A percentile compares a stretch with the other conserved stretches of the same genome.
Evolutionary conservation across 2,888 invertebrate species (phyloP).

Genomic region (Magallana nippona): DNA sequence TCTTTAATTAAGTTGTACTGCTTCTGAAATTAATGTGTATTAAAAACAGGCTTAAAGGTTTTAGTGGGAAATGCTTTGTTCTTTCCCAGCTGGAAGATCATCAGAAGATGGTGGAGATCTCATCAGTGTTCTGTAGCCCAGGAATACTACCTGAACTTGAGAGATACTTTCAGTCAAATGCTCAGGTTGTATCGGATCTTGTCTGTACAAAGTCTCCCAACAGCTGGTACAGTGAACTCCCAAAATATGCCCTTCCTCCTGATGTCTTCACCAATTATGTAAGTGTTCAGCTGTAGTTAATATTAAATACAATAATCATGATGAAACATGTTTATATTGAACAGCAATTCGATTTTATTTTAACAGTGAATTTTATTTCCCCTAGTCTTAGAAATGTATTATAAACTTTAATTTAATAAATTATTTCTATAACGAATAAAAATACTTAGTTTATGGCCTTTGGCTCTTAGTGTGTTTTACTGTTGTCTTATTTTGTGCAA

Average conservation of each 20-base stretch:
- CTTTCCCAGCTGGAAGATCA: neutral
- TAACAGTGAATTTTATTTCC: too few relatives aligned
- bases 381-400: too few relatives aligned
- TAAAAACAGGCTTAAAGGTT: too few relatives aligned
- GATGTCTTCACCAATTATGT: conserved; percentile 11
- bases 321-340: too few relatives aligned
- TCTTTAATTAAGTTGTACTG: too few relatives aligned
- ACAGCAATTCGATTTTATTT: too few relatives aligned
- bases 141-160: neutral
- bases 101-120: neutral
- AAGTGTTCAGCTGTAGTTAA: neutral
- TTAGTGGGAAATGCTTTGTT: neutral
- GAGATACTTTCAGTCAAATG: neutral
- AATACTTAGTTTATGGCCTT: too few relatives aligned
- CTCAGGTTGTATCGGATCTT: neutral
- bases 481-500: neutral
- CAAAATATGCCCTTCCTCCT: neutral
- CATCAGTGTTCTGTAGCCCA: neutral
- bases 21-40: too few relatives aligned
- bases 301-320: too few relatives aligned
- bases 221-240: neutral
- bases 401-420: too few relatives aligned
- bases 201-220: neutral
- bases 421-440: too few relatives aligned
- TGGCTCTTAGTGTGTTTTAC: too few relatives aligned